Evolutionary conservation across 2,113 vertebrate species (phyloP).

Genomic region (Mesitornis unicolor): DNA sequence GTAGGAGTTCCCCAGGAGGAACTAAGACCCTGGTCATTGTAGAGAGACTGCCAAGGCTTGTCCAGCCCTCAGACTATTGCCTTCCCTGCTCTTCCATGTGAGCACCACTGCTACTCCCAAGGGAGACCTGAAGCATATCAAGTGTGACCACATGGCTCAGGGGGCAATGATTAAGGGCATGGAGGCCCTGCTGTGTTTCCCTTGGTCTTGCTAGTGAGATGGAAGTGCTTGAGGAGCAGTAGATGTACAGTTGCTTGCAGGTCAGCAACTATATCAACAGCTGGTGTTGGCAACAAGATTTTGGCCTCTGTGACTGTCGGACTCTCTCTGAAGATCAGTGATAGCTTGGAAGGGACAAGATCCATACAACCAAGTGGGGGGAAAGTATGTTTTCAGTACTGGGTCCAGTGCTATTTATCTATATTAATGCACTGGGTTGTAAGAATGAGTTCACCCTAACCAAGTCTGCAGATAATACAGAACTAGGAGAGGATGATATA

Average conservation of each 20-base stretch:
- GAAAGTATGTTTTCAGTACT: background rate
- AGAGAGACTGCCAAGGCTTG: background rate
- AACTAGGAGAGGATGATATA: background rate
- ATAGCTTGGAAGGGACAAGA: background rate
- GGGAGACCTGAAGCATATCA: background rate
- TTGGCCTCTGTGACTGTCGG: background rate
- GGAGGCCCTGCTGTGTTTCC: background rate
- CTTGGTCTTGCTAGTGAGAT: background rate
- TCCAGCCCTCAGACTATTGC: background rate
- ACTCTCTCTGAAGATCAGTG: background rate
- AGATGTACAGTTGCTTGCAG: background rate
- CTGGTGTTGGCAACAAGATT: background rate
- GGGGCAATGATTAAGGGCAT: background rate
- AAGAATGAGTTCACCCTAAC: background rate
- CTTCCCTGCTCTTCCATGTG: background rate
- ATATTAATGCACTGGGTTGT: background rate
- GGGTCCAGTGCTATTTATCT: background rate
- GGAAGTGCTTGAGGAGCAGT: background rate
- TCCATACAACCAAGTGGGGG: background rate
- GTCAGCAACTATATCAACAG: background rate
- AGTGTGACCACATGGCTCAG: background rate
- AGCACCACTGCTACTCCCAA: background rate
- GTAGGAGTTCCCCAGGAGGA: background rate
- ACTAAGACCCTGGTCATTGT: background rate
- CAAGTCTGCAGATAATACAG: background rate